Evolutionary conservation across 2,113 vertebrate genomes (phyloP), one percentile per base, ranked within the genome.

Genomic region (Brachypteracias leptosomus): DNA sequence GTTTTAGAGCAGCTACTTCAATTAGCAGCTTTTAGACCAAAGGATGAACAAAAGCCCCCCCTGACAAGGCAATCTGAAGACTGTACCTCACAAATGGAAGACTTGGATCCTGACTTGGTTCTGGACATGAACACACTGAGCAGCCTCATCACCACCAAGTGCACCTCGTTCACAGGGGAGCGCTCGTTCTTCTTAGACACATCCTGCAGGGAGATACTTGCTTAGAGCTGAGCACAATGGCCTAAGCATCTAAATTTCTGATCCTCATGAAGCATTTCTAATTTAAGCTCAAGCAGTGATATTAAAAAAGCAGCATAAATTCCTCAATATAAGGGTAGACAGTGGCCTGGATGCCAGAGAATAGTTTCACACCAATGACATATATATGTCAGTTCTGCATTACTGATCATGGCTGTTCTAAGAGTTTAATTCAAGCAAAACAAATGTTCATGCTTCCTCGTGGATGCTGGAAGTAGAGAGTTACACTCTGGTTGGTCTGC

Each of bases 61-160:
- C 40, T 54, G 54, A 38, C 25, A 80, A 91, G 59, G 35, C 25
- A 52, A 21, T 26, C 15, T 52, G 75, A 59, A 89, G 40, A 92
- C 40, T 3, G 10, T 98, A 99, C 99, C 99, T 99, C 99, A 83
- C 99, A 99, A 65, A 98, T 96, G 46, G 99, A 99, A 24, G 99
- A 99, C 95, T 99, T 99, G 81, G 99, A 99, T 22, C 99, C 99
- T 36, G 99, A 99, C 90, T 99, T 99, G 31, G 99, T 99, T 74
- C 99, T 98, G 63, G 99, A 99, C 99, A 99, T 99, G 97, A 99
- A 99, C 79, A 99, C 99, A 12, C 99, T 99, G 46, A 99, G 98
- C 9, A 99, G 98, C 71, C 99, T 98, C 99, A 99, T 99, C 42
- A 99, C 99, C 61, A 99, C 99, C 95, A 99, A 92, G 76, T 99